phyloP scores from a whole-genome alignment of 1,140 invertebrate genomes.

The Cephus cinctus region DNA sequence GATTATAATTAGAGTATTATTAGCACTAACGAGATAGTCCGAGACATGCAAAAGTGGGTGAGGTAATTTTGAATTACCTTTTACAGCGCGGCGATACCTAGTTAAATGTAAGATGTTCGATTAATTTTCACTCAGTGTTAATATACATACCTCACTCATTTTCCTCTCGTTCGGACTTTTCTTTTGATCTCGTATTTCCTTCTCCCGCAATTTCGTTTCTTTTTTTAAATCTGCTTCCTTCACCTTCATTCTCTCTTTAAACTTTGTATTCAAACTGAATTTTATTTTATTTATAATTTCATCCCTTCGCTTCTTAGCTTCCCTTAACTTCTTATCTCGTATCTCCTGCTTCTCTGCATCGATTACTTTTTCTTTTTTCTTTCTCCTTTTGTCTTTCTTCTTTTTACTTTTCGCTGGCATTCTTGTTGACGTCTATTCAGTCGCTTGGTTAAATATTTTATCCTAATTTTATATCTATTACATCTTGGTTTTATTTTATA shows the following conservation, averaged over 20 bases:
- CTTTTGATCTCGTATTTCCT: slow-evolving; percentile 12
- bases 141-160: slow-evolving; percentile 26
- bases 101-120: not conserved
- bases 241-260: slow-evolving; percentile 21
- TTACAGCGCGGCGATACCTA: not conserved
- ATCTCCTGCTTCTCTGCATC: slow-evolving; percentile 18
- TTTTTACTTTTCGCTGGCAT: not conserved
- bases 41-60: not conserved
- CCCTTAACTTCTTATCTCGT: slow-evolving; percentile 17
- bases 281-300: slow-evolving; percentile 23
- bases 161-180: slow-evolving; percentile 20
- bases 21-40: slow-evolving; percentile 3
- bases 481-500: too few relatives aligned
- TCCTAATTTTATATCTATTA: too few relatives aligned
- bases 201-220: slow-evolving; percentile 16
- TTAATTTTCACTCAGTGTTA: not conserved
- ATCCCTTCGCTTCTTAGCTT: slow-evolving; percentile 24
- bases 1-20: not conserved
- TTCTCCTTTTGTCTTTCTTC: slow-evolving; percentile 4
- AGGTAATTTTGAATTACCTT: too few relatives aligned
- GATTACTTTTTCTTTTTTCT: slow-evolving; percentile 7
- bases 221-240: slow-evolving; percentile 17
- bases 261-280: slow-evolving; percentile 22
- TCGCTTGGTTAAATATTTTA: too few relatives aligned
- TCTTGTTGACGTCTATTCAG: not conserved